Percentiles rank a stretch among this genome's conserved stretches.
phyloP scores from a whole-genome alignment of 2,113 vertebrate species.

The Syrmaticus mikado region DNA sequence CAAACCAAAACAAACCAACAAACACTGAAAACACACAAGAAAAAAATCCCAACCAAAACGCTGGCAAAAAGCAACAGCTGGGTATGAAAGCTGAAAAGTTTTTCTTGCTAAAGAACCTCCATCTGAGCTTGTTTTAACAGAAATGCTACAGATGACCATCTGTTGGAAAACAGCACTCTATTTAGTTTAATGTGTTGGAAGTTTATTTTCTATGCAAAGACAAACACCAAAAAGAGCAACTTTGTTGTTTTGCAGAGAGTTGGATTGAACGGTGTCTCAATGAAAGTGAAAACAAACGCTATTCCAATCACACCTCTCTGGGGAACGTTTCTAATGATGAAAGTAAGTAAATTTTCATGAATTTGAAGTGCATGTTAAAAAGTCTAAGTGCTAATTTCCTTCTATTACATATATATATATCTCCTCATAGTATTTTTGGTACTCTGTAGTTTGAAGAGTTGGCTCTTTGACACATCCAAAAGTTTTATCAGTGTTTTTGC shows the following conservation, averaged over 20 bases:
- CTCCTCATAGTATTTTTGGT: neutral
- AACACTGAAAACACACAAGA: neutral
- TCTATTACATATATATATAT: neutral
- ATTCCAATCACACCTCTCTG: constrained; percentile 95
- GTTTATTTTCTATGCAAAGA: neutral
- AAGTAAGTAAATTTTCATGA: constrained; percentile 86
- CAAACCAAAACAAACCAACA: neutral
- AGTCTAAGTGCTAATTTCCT: neutral
- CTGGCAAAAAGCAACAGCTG: neutral
- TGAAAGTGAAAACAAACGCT: constrained; percentile 97
- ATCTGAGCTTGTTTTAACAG: neutral
- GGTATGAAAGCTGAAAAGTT: neutral
- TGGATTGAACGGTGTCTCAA: constrained; percentile 99
- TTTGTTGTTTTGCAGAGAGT: constrained; percentile 88
- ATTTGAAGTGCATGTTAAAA: neutral
- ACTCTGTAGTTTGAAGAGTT: neutral
- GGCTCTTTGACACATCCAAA: neutral
- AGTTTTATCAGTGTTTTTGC: neutral
- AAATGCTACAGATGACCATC: neutral
- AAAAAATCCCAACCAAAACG: neutral
- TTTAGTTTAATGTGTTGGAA: neutral
- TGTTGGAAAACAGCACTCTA: neutral
- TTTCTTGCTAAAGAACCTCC: neutral
- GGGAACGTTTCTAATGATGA: constrained; percentile 98
- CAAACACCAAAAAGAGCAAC: neutral